Evolutionary conservation across 2,888 invertebrate genomes (phyloP), one percentile per base, ranked within the genome.

Genomic region (Odontomyia ornata): DNA sequence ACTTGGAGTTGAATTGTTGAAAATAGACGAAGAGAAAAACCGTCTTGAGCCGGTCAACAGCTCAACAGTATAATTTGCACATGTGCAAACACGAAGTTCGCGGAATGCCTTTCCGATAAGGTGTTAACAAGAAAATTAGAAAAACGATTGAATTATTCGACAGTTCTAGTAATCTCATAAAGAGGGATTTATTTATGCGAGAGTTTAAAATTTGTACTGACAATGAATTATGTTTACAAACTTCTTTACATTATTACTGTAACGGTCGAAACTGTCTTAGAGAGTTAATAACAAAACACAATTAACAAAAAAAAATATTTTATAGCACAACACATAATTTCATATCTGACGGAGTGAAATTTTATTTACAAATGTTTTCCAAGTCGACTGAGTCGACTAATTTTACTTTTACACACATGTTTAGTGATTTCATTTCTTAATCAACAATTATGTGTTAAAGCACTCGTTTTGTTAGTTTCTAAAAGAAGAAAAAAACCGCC

Each of bases 31-130:
- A 36, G 76, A 76, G 36, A 65, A 64, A 52, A 76, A 52, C 57
- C 67, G 57, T 15, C 84, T 86, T 79, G 86, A 86, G 81, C 83
- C 85, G 75, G 86, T 86, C 78, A 84, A 86, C 81, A 85, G 86
- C 77, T 86, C 86, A 81, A 84, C 86, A 80, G 86, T 86, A 84
- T 86, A 86, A 85, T 86, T 21, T 56, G 18, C 27, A 25, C 7
- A 15, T 27, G 71, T 28, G 27, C 28, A 36, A n/a, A 71, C n/a
- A 47, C 15, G 5, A 21, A 64, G 64, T 28, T 64, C 2, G 3
- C 15, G 7, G 23, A 60, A 3, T 60, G 23, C 7, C 15, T 13
- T 18, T 21, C 60, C 25, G 18, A 60, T 43, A 43, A 52, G 18
- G 13, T 52, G 52, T 18, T 18, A 21, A 13, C 4, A 64, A 28